Evolutionary conservation across 2,113 vertebrate species (phyloP), one percentile per base, ranked within the genome.

Genomic region (Anhinga rufa): DNA sequence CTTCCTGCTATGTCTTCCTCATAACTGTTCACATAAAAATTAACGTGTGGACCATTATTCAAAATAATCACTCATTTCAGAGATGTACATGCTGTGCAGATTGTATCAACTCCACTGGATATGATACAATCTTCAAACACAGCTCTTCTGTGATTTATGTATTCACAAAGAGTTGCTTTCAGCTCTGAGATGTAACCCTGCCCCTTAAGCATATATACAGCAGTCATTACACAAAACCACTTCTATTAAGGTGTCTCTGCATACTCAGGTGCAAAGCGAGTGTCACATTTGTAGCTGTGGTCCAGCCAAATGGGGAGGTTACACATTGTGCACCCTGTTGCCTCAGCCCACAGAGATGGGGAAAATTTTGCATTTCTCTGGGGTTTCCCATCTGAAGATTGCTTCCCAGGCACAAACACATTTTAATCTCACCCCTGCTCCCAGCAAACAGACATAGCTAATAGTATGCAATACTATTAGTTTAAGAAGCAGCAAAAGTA

Each of bases 121-220:
- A 77, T 3, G n/a, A 78, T 54, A 82, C 42, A 66, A 76, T 79
- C 89, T 92, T 88, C 84, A 94, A 92, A 82, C 61, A 86, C 25
- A 29, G 26, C 22, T 42, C 36, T 76, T 74, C 32, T 79, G 40
- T 78, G 91, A 93, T 94, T 93, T 75, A 78, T 68, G 52, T 14
- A 60, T 85, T 76, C 89, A 61, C 52, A 76, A 66, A 88, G 82
- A 20, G 70, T 16, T 76, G 65, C 89, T 90, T 93, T 95, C 90
- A 93, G 40, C 89, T 96, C 22, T 0, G 70, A 95, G 95, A 36
- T 4, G 25, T 81, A 95, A 79, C 72, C 58, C 54, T 92, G 76
- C 88, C 78, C 91, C 46, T 95, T 95, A 88, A 95, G 80, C 48
- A 94, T 77, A 90, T 48, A 82, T 38, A 38, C 62, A 85, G n/a